Conservation (phyloP, 2,113 vertebrate genomes). For the Speoplatyrhinus poulsoni region DNA sequence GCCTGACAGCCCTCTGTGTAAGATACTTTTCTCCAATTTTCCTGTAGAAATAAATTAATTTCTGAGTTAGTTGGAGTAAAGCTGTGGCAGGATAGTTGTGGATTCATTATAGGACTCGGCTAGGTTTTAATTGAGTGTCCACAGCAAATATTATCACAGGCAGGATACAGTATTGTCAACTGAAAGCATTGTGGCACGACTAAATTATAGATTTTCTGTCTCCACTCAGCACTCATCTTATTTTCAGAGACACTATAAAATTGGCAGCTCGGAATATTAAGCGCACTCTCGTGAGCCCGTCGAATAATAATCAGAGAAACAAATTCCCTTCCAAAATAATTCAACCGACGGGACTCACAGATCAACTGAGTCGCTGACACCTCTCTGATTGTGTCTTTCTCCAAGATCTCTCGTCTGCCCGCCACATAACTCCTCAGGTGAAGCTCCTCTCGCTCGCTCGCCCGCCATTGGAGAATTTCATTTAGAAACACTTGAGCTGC, state of each 20-base stretch:
- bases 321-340: not conserved
- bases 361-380: slow-evolving; percentile 6
- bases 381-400: slow-evolving; percentile 4
- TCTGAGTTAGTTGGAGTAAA: not conserved
- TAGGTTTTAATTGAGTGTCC: not conserved
- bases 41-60: not conserved
- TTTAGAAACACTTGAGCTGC: slow-evolving; percentile 14
- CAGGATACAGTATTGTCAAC: slow-evolving; percentile 1
- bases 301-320: slow-evolving; percentile 8
- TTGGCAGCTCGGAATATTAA: slow-evolving; percentile 5
- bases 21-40: not conserved
- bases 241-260: not conserved
- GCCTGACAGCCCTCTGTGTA: not conserved
- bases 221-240: not conserved
- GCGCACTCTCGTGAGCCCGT: not conserved
- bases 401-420: not conserved
- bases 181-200: not conserved
- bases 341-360: not conserved
- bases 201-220: slow-evolving; percentile 15
- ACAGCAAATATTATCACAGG: not conserved
- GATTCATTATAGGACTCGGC: not conserved
- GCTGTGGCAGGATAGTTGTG: not conserved
- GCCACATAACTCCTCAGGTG: slow-evolving; percentile 5
- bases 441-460: not conserved
- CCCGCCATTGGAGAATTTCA: slow-evolving; percentile 1